phyloP scores from a whole-genome alignment of 1,140 invertebrate species.

The Drosophila jambulina region DNA sequence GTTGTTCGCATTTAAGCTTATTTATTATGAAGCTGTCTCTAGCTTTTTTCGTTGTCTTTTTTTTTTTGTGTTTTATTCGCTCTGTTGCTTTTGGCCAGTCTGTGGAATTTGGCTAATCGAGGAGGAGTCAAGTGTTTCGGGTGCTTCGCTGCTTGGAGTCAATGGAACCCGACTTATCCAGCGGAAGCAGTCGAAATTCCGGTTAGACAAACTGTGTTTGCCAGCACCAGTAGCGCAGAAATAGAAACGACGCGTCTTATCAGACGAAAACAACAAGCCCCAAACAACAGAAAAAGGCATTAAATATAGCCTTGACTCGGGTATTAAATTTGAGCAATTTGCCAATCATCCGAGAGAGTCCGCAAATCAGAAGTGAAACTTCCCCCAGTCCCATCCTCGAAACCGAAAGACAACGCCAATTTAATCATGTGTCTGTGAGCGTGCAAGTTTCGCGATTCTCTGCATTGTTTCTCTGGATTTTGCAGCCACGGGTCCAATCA shows the following conservation, averaged over 20 bases:
- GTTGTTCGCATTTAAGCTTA: constrained; percentile 49
- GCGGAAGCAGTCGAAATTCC: constrained; percentile 39
- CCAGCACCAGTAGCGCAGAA: constrained; percentile 24
- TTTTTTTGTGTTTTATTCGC: constrained; percentile 11
- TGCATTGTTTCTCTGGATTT: constrained; percentile 27
- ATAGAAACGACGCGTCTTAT: constrained; percentile 38
- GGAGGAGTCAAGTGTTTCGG: constrained; percentile 56
- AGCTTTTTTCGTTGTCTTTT: constrained; percentile 15
- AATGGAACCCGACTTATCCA: constrained; percentile 43
- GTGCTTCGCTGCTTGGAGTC: constrained; percentile 24
- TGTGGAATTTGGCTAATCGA: constrained; percentile 72
- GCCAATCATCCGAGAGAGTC: constrained; percentile 58
- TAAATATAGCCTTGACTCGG: constrained; percentile 63
- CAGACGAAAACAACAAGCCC: constrained; percentile 26
- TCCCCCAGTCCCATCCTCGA: constrained; percentile 1
- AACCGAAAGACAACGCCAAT: constrained; percentile 44
- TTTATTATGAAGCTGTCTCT: constrained; percentile 58
- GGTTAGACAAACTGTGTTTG: constrained; percentile 13
- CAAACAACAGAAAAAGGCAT: constrained; percentile 12
- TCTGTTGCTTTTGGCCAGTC: constrained; percentile 14
- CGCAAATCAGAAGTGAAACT: constrained; percentile 4
- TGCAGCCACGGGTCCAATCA: constrained; percentile 57
- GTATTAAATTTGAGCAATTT: constrained; percentile 71
- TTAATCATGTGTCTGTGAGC: constrained; percentile 61
- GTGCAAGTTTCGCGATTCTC: constrained; percentile 40